Conservation (phyloP, 2,113 vertebrate species). For the Ancistrus triradiatus region DNA sequence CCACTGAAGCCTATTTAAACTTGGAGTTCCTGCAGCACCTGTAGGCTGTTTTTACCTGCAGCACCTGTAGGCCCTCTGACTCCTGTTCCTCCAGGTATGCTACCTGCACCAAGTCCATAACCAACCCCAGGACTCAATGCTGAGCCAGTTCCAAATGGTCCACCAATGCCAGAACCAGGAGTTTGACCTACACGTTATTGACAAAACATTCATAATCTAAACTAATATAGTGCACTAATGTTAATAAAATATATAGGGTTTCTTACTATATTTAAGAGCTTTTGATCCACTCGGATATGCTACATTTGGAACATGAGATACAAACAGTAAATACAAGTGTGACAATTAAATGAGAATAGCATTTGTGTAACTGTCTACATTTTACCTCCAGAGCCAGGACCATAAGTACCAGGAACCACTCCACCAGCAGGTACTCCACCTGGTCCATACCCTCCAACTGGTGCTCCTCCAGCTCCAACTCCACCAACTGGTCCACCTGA, state of each 20-base stretch:
- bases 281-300: not conserved
- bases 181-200: not conserved
- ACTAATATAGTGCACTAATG: not conserved
- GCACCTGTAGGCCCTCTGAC: constrained; percentile 49
- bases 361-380: not conserved
- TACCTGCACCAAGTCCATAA: not conserved
- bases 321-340: too few species aligned
- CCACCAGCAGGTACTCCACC: constrained; percentile 38
- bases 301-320: too few species aligned
- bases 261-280: not conserved
- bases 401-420: constrained; percentile 50
- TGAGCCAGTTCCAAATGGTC: not conserved
- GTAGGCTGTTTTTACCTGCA: too few species aligned
- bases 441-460: constrained; percentile 42
- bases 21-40: too few species aligned
- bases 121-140: not conserved
- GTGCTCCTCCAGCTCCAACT: constrained; percentile 20
- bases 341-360: too few species aligned
- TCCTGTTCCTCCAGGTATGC: constrained; percentile 13
- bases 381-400: constrained; percentile 33
- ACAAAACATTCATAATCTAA: not conserved
- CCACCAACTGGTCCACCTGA: not conserved
- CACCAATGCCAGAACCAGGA: not conserved
- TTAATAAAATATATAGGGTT: not conserved
- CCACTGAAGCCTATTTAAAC: too few species aligned